Evolutionary conservation across 2,888 invertebrate species (phyloP).

Genomic region (Ditula angustiorana): DNA sequence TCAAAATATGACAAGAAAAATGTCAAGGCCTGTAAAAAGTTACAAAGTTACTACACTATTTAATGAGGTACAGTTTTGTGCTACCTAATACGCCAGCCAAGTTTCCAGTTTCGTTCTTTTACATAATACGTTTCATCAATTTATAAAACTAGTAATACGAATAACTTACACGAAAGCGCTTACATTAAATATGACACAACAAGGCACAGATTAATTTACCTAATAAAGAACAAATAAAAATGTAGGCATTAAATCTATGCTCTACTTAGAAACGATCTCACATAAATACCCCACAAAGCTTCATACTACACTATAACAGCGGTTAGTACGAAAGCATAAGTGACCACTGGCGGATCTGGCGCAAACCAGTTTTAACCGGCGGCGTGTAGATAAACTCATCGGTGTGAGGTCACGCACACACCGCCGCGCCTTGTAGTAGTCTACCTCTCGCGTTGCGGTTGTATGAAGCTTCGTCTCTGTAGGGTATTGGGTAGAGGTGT

Average conservation of each 20-base stretch:
- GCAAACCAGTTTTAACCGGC: too few relatives aligned
- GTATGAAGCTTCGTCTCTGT: too few relatives aligned
- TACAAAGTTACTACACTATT: not conserved
- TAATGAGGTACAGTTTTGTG: constrained; percentile 15
- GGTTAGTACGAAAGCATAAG: too few relatives aligned
- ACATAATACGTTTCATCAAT: not conserved
- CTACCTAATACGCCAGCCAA: not conserved
- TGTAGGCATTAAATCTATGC: not conserved
- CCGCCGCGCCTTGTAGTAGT: too few relatives aligned
- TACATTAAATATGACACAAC: constrained; percentile 16
- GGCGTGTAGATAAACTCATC: too few relatives aligned
- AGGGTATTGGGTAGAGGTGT: too few relatives aligned
- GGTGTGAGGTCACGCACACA: too few relatives aligned
- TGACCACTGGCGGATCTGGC: too few relatives aligned
- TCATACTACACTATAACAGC: too few relatives aligned
- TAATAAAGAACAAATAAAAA: not conserved
- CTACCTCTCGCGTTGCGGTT: too few relatives aligned
- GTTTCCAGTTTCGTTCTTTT: not conserved
- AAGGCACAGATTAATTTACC: constrained; percentile 21
- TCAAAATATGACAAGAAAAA: not conserved
- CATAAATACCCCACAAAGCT: too few relatives aligned
- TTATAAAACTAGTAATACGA: not conserved
- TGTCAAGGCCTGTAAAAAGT: not conserved
- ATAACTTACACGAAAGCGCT: constrained; percentile 1
- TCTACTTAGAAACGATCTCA: not conserved